Base-by-base conservation (phyloP, 2,888 invertebrate species). In the Stenchaetothrips biformis region DNA sequence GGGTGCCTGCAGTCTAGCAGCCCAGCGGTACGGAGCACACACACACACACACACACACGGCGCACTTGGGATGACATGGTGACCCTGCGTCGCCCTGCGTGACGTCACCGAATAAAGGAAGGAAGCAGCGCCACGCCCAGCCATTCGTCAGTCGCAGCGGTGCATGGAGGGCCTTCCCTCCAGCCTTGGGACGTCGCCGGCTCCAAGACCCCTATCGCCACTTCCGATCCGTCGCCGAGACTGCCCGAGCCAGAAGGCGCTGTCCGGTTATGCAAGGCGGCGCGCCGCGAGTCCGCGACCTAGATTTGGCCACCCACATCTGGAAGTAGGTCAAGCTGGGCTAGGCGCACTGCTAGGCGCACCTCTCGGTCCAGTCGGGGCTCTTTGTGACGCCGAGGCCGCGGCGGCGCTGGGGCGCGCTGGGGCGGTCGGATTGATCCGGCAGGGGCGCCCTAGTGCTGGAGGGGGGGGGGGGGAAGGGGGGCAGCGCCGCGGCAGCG, bases 271-370 rank as follows among this genome's bases (percentile, higher is more conserved):
- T 6, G 59, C 59, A 53, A 16, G 59, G 18, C 59, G 59, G 13
- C 18, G 13, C 59, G 18, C 59, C 59, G 18, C 13, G 18, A 0
- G 13, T 18, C 59, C 67, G 8, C 25, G 67, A 74, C 67, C 67
- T 25, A 74, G 21, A 74, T 74, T 25, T 21, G 67, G 25, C 67
- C 67, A 74, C 67, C 67, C 67, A 74, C 67, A 74, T 25, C 67
- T 11, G 67, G 25, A 74, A 74, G 67, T 74, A 74, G 67, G 67
- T 74, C 67, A 74, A 25, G 67, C 25, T 9, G 37, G 37, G 37
- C 37, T 37, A 37, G 37, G 37, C 37, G 37, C n/a, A n/a, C n/a
- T n/a, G 37, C 37, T 37, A 37, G 37, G 37, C 37, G 37, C 37
- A 37, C 37, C 37, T 37, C 37, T 37, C 37, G 37, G 37, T 37